Conservation (phyloP, 2,797 vertebrate species). For the Pachyuromys duprasi region DNA sequence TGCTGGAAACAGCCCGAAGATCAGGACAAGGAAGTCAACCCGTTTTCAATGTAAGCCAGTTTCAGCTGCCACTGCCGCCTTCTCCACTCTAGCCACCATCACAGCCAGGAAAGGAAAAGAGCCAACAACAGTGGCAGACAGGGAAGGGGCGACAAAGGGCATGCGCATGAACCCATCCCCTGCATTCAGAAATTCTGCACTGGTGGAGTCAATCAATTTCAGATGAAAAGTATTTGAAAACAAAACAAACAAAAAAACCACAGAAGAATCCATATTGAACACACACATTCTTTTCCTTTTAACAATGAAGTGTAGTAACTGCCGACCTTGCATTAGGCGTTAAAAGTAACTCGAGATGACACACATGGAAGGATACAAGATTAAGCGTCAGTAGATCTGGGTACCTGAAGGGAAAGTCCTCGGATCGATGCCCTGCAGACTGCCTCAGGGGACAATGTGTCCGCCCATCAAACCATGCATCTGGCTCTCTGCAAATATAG, state of each 20-base stretch:
- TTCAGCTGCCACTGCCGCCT: accelerated
- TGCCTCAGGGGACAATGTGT: neutral
- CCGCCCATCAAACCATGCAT: neutral
- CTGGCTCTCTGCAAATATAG: neutral
- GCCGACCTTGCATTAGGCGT: neutral
- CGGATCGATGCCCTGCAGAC: neutral
- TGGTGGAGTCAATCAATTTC: neutral
- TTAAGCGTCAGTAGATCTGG: neutral
- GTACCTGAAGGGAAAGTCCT: too few species aligned
- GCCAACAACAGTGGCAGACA: neutral
- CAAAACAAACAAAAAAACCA: too few species aligned
- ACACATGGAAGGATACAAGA: neutral
- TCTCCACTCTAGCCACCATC: neutral
- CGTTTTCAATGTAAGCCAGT: neutral
- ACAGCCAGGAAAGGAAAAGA: neutral
- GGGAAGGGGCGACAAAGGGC: neutral
- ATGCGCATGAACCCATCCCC: too few species aligned
- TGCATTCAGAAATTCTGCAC: too few species aligned
- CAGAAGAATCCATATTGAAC: neutral
- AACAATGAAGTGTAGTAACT: neutral
- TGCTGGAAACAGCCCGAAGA: neutral
- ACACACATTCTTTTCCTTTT: neutral
- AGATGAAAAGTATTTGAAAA: neutral
- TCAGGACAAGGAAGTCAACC: neutral
- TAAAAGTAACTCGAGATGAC: neutral